These are phyloP conservation scores for Sebastiscus tertius DNA, from an alignment of 2,797 vertebrate genomes.

Conservation along the genomic window DNA sequence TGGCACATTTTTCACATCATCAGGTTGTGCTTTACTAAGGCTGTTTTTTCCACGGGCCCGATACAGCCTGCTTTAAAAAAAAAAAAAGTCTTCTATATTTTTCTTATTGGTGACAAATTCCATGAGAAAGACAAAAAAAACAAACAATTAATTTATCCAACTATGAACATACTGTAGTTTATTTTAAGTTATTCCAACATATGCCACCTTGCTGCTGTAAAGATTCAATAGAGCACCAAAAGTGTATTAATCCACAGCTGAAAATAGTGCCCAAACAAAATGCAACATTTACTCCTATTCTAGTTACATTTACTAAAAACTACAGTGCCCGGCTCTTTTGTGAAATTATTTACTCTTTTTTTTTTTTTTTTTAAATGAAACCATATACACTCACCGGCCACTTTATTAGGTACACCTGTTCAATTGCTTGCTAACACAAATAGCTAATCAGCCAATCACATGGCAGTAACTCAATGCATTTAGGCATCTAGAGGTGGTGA, in stretches of 20 bases:
- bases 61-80: neutral
- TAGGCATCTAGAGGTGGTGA: no score
- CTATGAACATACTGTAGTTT: neutral
- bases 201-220: neutral
- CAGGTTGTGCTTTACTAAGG: neutral
- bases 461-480: no score
- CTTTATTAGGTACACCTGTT: no score
- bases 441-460: no score
- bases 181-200: neutral
- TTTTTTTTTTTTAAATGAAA: neutral
- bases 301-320: neutral
- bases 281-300: neutral
- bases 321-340: neutral
- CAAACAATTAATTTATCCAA: neutral
- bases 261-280: neutral
- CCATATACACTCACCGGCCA: neutral
- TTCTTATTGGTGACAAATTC: neutral
- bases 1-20: neutral
- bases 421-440: no score
- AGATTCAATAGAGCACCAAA: neutral
- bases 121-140: neutral
- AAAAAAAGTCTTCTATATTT: neutral
- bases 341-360: neutral
- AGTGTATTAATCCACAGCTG: neutral
- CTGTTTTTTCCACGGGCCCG: fast-evolving